Evolutionary conservation across 2,797 vertebrate species (phyloP), one percentile per base, ranked within the genome.

Genomic region (Gadopsis bispinosus): DNA sequence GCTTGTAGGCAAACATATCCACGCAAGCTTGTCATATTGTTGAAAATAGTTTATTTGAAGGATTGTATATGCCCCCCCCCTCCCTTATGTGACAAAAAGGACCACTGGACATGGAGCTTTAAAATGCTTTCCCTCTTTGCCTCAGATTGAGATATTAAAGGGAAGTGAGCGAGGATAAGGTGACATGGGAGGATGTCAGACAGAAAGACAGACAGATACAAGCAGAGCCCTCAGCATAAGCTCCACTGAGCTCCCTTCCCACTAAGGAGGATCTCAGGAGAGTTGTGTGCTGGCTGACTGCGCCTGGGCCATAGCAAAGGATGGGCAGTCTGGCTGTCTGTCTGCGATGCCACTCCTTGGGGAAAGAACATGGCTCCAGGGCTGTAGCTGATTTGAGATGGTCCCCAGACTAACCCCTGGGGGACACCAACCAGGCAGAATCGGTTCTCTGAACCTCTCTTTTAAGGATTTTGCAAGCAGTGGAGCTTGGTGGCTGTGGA

Each of bases 301-400:
- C 70, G 71, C 89, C 87, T 64, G 84, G 87, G 85, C 91, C 81
- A 73, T 85, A 89, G 88, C 76, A 85, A 76, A 90, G 89, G 85
- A 89, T 51, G 86, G 90, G 71, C 89, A 89, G 92, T 75, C 92
- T 88, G 91, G 82, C 91, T 91, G 91, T 91, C 90, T 93, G 88
- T 86, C 92, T 94, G 83, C 75, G 29, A 80, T 87, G 79, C 68
- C 78, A 16, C 81, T 92, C 92, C 93, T 92, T 88, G 51, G 93
- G 93, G 93, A 93, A 80, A 84, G 89, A 92, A 91, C 91, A 92
- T 92, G 94, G 91, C 93, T 94, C 90, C 83, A 83, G 93, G 91
- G 92, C 88, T 89, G 84, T 85, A 88, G 90, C 88, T 90, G 92
- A 91, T 91, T 93, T 90, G 90, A 93, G 90, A 92, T 86, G 88